These are phyloP conservation scores for Calosoma granatense DNA, from an alignment of 1,140 invertebrate species.

Conservation along the genomic window DNA sequence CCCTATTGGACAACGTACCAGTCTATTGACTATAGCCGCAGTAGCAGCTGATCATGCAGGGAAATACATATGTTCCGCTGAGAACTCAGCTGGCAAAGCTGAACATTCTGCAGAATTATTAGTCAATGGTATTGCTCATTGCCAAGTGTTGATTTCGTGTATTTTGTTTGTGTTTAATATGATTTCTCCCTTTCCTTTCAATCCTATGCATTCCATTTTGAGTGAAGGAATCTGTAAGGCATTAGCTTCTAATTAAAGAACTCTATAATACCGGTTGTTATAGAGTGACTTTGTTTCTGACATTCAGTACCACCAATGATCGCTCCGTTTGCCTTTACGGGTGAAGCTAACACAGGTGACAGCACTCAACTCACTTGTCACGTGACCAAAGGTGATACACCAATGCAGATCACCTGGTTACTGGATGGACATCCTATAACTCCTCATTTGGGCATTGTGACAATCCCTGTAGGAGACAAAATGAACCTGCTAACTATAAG, in stretches of 20 bases:
- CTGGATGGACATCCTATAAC: constrained; percentile 40
- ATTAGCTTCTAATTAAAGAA: too few species aligned
- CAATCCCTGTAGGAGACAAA: constrained; percentile 54
- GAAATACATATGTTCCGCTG: constrained; percentile 51
- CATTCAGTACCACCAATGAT: constrained; percentile 42
- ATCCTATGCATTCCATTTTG: too few species aligned
- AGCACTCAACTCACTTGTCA: constrained; percentile 57
- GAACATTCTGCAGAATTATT: constrained; percentile 49
- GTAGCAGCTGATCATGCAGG: constrained; percentile 47
- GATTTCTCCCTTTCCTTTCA: too few species aligned
- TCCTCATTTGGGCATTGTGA: constrained; percentile 44
- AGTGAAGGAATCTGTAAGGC: too few species aligned
- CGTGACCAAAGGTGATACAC: constrained; percentile 59
- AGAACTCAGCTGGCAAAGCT: constrained; percentile 47
- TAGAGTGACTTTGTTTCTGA: too few species aligned
- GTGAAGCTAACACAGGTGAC: constrained; percentile 52
- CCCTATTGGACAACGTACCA: constrained; percentile 43
- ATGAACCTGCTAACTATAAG: constrained; percentile 61
- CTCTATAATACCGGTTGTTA: too few species aligned
- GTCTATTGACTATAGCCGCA: constrained; percentile 46
- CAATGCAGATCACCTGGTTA: constrained; percentile 52
- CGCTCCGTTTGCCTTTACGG: constrained; percentile 43
- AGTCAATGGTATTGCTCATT: constrained; percentile 55
- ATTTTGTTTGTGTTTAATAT: too few species aligned
- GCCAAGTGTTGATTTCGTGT: constrained; percentile 20